Base-by-base conservation (phyloP, 2,797 vertebrate genomes). In the Galaxias olidus region DNA sequence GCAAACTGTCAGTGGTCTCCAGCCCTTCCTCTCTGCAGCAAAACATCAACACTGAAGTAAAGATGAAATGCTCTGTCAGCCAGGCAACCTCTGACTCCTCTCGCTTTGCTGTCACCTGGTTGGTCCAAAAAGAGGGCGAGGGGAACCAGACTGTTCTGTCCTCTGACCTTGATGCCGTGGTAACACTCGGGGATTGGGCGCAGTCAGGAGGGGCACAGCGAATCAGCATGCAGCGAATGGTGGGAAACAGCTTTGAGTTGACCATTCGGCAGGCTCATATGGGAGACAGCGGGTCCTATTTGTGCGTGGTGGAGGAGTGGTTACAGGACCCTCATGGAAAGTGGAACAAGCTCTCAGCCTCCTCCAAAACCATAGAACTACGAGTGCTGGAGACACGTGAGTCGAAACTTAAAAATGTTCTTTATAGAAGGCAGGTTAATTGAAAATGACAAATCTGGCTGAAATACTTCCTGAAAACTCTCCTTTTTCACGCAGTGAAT, bases 81-180 rank as follows among this genome's bases (percentile, higher is more conserved):
- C 73, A 12, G 13, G 20, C 0, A 40, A 72, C 86, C 10, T 68
- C 62, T 7, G 62, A 72, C 0, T 76, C 83, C 44, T 87, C 93
- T 41, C 87, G 66, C 4, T 83, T 94, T 0, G 79, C 84, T 0
- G 47, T 96, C 49, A 88, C 75, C 62, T 98, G 96, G 96, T 81
- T 86, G 58, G 77, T 89, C 61, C 66, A 65, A 41, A 64, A 58
- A 11, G 5, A 49, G 4, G 54, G 4, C 4, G 57, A 9, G 9
- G 79, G 19, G 1, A 71, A 59, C n/a, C 65, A 78, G 66, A 84
- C 66, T 81, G 10, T 69, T 14, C 12, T 94, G 19, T 87, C 66
- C 61, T 80, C 74, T 0, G 66, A 83, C 74, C 81, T 47, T 44
- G 84, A 86, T 19, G 86, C 76, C 5, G 1, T 92, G 0, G 40